These are phyloP conservation scores for Nemopilema nomurai DNA, from an alignment of 30 jellyfish, hydroid and myxozoan species.

Conservation along the genomic window DNA sequence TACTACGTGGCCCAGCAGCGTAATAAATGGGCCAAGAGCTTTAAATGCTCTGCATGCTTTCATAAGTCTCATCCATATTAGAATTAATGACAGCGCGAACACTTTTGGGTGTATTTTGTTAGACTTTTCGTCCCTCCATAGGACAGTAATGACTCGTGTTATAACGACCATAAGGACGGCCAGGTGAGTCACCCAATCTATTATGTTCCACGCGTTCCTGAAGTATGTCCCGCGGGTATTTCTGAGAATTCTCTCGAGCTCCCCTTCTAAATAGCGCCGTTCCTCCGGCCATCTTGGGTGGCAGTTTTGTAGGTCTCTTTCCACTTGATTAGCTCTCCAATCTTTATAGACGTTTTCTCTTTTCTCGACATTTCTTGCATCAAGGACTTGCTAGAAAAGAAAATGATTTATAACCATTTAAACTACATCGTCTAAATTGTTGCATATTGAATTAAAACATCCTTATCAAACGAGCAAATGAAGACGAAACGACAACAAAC, in stretches of 20 bases:
- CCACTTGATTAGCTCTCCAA: constrained; percentile 96
- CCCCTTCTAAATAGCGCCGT: constrained; percentile 85
- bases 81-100: constrained; percentile 83
- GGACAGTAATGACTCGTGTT: constrained; percentile 77
- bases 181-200: constrained; percentile 89
- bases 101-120: constrained; percentile 80
- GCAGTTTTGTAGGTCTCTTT: constrained; percentile 87
- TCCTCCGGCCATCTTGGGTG: constrained; percentile 99
- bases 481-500: too few relatives aligned
- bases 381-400: constrained; percentile 87
- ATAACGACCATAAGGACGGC: constrained; percentile 83
- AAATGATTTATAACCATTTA: background rate
- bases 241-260: constrained; percentile 78
- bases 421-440: background rate
- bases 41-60: constrained; percentile 90
- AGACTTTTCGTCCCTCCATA: constrained; percentile 49
- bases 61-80: constrained; percentile 96
- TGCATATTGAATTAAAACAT: too few relatives aligned
- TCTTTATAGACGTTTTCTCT: constrained; percentile 80
- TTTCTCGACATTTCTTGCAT: constrained; percentile 85
- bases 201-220: constrained; percentile 96
- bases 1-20: constrained; percentile 97
- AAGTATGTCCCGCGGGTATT: constrained; percentile 85
- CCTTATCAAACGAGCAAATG: too few relatives aligned
- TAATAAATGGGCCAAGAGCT: constrained; percentile 97